Percentiles rank a stretch among this genome's conserved stretches.
Conservation (phyloP, 2,888 invertebrate species). For the Sminthurinus aureus region DNA sequence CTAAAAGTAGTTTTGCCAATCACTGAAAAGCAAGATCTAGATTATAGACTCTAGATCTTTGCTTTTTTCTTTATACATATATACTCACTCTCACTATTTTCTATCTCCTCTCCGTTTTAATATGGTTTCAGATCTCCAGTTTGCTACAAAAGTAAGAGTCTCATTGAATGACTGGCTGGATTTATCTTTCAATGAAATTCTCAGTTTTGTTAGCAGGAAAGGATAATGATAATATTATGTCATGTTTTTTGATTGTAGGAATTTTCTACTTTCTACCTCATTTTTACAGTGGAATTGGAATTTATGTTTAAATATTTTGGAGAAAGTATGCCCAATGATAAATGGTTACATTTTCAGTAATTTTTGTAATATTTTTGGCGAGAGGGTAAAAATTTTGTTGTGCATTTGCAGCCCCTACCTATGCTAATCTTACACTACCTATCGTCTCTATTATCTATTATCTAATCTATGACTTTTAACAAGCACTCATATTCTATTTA, state of each 20-base stretch:
- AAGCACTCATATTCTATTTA: too few relatives aligned
- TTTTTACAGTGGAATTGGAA: not conserved
- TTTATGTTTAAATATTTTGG: too few relatives aligned
- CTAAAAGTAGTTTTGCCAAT: too few relatives aligned
- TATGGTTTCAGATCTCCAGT: not conserved
- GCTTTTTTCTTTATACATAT: too few relatives aligned
- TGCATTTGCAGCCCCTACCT: conserved; percentile 14
- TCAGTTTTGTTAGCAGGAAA: conserved; percentile 17
- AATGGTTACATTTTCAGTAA: too few relatives aligned
- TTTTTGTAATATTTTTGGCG: too few relatives aligned
- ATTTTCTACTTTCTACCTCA: not conserved
- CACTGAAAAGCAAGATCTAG: too few relatives aligned
- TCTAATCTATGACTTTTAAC: not conserved
- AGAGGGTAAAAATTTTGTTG: conserved; percentile 4
- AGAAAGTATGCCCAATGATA: too few relatives aligned
- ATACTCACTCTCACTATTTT: too few relatives aligned
- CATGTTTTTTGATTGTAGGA: not conserved
- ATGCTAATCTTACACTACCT: not conserved
- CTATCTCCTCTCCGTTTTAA: too few relatives aligned
- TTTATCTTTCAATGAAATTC: conserved; percentile 72
- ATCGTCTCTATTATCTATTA: not conserved
- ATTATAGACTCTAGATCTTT: too few relatives aligned
- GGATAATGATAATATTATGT: not conserved
- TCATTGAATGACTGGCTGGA: conserved; percentile 78
- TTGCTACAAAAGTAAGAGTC: conserved; percentile 59